Percentiles rank a stretch among this genome's conserved stretches.
Conservation (phyloP, 1,140 invertebrate species). For the Lucilia sericata region DNA sequence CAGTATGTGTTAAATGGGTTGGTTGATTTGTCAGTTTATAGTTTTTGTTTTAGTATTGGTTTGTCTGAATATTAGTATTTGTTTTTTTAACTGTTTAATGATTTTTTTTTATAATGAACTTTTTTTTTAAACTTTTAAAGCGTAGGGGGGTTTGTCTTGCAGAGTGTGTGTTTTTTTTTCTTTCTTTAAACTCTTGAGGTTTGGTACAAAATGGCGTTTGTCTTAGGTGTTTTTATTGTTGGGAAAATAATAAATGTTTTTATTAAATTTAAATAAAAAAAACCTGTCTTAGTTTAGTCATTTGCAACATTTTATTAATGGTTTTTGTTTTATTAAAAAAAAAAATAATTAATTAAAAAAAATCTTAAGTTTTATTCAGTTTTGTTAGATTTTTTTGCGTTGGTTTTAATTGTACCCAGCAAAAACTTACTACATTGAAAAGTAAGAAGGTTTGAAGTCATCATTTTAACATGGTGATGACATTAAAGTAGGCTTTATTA, state of each 20-base stretch:
- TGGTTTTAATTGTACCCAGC: too few relatives aligned
- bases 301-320: background rate
- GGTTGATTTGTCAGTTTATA: slow-evolving; percentile 12
- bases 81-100: background rate
- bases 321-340: too few relatives aligned
- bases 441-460: too few relatives aligned
- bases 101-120: slow-evolving; percentile 10
- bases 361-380: too few relatives aligned
- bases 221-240: background rate
- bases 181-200: too few relatives aligned
- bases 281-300: background rate
- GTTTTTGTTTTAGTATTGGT: background rate
- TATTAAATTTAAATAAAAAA: background rate
- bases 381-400: too few relatives aligned
- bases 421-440: too few relatives aligned
- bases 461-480: too few relatives aligned
- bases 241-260: background rate
- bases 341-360: too few relatives aligned
- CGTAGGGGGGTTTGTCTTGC: slow-evolving; percentile 16
- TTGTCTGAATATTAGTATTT: background rate
- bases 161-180: background rate
- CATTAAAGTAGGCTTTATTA: too few relatives aligned
- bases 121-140: background rate
- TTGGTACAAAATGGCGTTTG: slow-evolving; percentile 3
- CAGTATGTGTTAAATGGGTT: background rate